A percentile compares a stretch with the other conserved stretches of the same genome.
phyloP scores from a whole-genome alignment of 2,888 invertebrate genomes.

The Calephelis perditalis region DNA sequence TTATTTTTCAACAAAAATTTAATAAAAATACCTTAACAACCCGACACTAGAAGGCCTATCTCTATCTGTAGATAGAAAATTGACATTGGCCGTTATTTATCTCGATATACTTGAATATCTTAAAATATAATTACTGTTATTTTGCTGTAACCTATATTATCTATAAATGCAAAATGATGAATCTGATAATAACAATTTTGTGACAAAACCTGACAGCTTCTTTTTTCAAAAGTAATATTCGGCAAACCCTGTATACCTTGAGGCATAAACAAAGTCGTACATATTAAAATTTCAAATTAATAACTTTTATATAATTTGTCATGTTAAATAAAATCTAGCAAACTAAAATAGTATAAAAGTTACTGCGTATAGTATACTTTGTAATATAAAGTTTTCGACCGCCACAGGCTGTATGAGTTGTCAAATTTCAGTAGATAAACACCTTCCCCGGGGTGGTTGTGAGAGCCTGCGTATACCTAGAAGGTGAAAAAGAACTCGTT shows the following conservation, averaged over 20 bases:
- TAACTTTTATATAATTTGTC: constrained; percentile 31
- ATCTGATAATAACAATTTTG: too few species aligned
- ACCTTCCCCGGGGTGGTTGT: constrained; percentile 97
- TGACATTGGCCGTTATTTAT: too few species aligned
- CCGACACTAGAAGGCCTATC: too few species aligned
- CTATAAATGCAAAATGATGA: too few species aligned
- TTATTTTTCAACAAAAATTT: too few species aligned
- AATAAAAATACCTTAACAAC: too few species aligned
- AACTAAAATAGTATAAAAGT: constrained; percentile 28
- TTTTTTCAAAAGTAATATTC: too few species aligned
- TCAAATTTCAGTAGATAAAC: constrained; percentile 99
- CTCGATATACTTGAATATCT: too few species aligned
- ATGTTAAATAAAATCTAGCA: constrained; percentile 35
- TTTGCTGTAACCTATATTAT: too few species aligned
- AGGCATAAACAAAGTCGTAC: neutral
- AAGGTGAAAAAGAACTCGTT: constrained; percentile 29
- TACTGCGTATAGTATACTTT: constrained; percentile 96
- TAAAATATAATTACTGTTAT: too few species aligned
- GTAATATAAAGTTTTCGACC: constrained; percentile 99
- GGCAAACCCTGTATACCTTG: neutral
- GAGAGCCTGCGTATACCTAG: constrained; percentile 96
- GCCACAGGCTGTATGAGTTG: constrained; percentile 99
- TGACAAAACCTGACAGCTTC: too few species aligned
- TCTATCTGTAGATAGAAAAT: too few species aligned
- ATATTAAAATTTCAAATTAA: constrained; percentile 4